Base-by-base conservation (phyloP, 2,888 invertebrate genomes). In the Ptilodon capucinus region DNA sequence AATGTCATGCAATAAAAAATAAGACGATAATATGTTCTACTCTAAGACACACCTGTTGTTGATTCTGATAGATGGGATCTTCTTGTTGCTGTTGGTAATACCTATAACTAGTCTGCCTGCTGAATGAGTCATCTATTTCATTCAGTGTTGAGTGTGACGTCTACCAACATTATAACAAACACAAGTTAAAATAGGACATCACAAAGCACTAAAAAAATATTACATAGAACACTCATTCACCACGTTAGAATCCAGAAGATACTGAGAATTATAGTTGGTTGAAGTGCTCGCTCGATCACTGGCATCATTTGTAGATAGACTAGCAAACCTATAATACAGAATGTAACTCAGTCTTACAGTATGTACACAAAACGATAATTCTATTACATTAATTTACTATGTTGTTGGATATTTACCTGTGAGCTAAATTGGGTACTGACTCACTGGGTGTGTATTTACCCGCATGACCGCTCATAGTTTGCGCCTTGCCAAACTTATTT, bases 371-470 rank as follows among this genome's bases (percentile, higher is more conserved):
- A 19, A 1, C 7, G 11, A 25, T 25, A 28, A 28, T n/a, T n/a
- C 1, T 13, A 32, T 8, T 32, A 14, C 14, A 32, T 14, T 14
- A 32, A 32, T 6, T 14, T 32, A 32, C 32, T 7, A 18, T 13
- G 39, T 40, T 40, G 34, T 51, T 30, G 42, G 46, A n/a, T n/a
- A n/a, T n/a, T 58, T 79, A 91, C 91, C 91, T 88, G 60, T 91
- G 84, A 36, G 91, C 89, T 73, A 92, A 82, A 77, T 91, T 91
- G 49, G 91, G 90, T 56, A 91, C 91, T 65, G 91, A 91, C 77
- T 91, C 91, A 83, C 91, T 95, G 1, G 95, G 95, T 32, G 96
- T 96, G 76, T 96, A 96, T 83, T 95, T 96, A 58, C 95, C 96
- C 71, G 95, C 95, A 78, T 96, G 95, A 42, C 95, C 95, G 54